Conservation (phyloP, 2,888 invertebrate species). For the Willowsia nigromaculata region DNA sequence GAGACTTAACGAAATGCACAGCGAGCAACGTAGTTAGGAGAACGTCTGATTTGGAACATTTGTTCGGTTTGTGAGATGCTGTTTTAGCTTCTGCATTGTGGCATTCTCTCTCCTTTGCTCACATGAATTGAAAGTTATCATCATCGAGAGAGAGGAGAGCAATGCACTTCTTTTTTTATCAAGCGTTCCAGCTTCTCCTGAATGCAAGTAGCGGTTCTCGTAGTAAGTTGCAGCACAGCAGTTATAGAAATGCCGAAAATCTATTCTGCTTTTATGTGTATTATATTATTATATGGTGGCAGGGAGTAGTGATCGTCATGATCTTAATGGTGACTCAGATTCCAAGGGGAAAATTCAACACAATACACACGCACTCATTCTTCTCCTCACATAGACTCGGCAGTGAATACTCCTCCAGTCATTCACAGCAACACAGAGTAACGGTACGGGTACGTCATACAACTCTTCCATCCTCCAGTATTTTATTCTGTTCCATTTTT, state of each 20-base stretch:
- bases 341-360: constrained; percentile 34
- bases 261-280: constrained; percentile 10
- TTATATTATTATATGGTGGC: constrained; percentile 4
- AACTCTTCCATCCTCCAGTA: not conserved
- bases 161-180: constrained; percentile 47
- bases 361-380: constrained; percentile 7
- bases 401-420: constrained; percentile 2
- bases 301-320: not conserved
- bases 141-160: constrained; percentile 44
- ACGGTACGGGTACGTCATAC: constrained; percentile 26
- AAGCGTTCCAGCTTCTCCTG: not conserved
- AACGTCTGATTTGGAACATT: constrained; percentile 40
- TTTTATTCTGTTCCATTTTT: constrained; percentile 15
- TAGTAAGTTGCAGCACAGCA: no score
- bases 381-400: not conserved
- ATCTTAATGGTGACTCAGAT: constrained; percentile 35
- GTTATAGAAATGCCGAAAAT: constrained; percentile 6
- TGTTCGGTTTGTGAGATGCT: not conserved
- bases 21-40: not conserved
- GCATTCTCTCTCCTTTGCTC: not conserved
- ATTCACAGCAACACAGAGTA: constrained; percentile 27
- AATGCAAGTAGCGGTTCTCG: not conserved
- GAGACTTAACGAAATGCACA: not conserved
- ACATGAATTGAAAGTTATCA: constrained; percentile 39
- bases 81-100: not conserved